Evolutionary conservation across 2,888 invertebrate species (phyloP).

Genomic region (Meliscaeva auricollis): DNA sequence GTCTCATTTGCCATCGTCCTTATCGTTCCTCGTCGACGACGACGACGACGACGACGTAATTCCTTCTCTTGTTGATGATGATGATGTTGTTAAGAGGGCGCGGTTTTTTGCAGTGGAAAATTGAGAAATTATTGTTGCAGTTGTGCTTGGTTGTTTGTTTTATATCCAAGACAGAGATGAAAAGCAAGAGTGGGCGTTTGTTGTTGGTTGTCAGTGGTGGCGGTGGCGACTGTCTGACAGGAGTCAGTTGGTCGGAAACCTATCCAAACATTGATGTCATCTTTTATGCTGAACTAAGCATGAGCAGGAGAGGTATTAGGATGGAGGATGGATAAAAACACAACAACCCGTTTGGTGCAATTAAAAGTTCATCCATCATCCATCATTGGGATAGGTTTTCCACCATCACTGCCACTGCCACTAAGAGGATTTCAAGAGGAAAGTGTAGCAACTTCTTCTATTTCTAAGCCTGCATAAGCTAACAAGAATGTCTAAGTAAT

Average conservation of each 20-base stretch:
- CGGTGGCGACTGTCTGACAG: slow-evolving; percentile 40
- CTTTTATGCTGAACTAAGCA: slow-evolving; percentile 31
- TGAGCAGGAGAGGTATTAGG: neutral
- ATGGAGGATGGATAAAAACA: neutral
- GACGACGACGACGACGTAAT: neutral
- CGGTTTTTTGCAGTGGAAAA: slow-evolving; percentile 22
- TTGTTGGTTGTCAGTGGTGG: slow-evolving; percentile 8
- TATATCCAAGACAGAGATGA: slow-evolving; percentile 12
- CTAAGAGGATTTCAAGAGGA: slow-evolving; percentile 8
- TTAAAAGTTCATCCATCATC: slow-evolving; percentile 75
- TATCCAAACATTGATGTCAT: slow-evolving; percentile 42
- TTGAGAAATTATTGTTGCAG: slow-evolving; percentile 31
- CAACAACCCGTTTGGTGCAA: slow-evolving; percentile 57
- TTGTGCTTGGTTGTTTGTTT: slow-evolving; percentile 27
- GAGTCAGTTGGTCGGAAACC: slow-evolving; percentile 64
- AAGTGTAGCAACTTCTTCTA: slow-evolving; percentile 25
- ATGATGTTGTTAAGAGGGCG: neutral
- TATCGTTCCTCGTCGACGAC: neutral
- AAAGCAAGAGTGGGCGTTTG: neutral
- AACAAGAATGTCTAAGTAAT: slow-evolving; percentile 48
- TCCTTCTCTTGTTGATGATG: neutral
- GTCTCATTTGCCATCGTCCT: neutral
- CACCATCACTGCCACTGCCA: neutral
- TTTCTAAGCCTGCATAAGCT: slow-evolving; percentile 58
- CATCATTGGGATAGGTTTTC: slow-evolving; percentile 48